Evolutionary conservation across 2,888 invertebrate species (phyloP), one percentile per base, ranked within the genome.

Genomic region (Merodon equestris): DNA sequence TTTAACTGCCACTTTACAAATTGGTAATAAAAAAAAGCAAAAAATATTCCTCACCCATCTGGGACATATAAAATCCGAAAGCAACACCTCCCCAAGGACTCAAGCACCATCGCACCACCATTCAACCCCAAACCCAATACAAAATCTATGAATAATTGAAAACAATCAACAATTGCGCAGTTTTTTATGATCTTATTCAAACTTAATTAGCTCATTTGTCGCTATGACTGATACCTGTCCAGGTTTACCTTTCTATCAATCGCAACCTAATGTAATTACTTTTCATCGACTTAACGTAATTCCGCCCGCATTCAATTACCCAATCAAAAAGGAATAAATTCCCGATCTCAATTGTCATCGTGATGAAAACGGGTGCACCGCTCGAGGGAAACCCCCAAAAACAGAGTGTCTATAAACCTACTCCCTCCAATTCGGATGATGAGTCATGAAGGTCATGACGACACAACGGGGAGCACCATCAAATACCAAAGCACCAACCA

Each of bases 391-490:
- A 84, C 83, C 84, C 85, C 84, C 82, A 64, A 82, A 81, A 63
- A 77, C 44, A 12, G 61, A 60, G 40, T 73, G 57, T 27, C 27
- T 73, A 56, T 56, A 64, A 57, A 61, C 73, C 60, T 50, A 64
- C 77, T 76, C 81, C 82, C 81, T 27, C 81, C 64, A 71, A 70
- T 60, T 86, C 84, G 85, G 88, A 88, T 88, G 88, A 88, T 88
- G 88, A 88, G 88, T 88, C 88, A 88, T 88, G 88, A 88, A 88
- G 88, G 88, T 88, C 88, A 88, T 88, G 88, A 88, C 87, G 87
- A 88, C 82, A 81, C 70, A 79, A 79, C 68, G 57, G 47, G 47
- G 82, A 84, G 82, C 84, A 84, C 83, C 76, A 82, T 3, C 40
- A n/a, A 72, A 72, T 60, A 68, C 74, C 58, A 67, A 27, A 27